Conservation (phyloP, 2,797 vertebrate species). For the Lepidocolaptes lacrymiger region DNA sequence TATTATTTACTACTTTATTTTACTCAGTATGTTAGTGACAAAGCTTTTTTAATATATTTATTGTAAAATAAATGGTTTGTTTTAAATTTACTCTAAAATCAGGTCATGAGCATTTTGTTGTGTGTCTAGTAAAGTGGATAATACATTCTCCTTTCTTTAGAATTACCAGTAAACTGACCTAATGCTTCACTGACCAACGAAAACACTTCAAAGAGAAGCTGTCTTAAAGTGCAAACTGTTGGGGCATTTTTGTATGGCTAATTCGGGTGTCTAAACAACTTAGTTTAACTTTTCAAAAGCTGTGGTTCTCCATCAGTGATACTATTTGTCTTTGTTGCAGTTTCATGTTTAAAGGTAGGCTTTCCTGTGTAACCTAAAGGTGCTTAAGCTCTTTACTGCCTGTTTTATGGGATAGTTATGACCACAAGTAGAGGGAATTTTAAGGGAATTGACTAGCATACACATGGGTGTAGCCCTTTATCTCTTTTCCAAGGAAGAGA, state of each 20-base stretch:
- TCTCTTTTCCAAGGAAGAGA: background rate
- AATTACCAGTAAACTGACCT: background rate
- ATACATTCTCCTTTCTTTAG: background rate
- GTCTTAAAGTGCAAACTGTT: background rate
- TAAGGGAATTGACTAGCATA: background rate
- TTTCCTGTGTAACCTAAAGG: background rate
- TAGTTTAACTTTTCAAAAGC: background rate
- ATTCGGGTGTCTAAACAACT: background rate
- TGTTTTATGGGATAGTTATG: background rate
- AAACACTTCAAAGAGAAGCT: background rate
- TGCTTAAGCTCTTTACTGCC: background rate
- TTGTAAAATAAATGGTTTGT: background rate
- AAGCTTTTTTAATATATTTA: background rate
- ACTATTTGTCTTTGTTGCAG: background rate
- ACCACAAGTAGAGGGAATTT: background rate
- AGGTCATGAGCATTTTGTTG: background rate
- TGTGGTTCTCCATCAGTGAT: background rate
- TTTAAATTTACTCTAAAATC: background rate
- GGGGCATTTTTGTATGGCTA: background rate
- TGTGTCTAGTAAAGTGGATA: background rate
- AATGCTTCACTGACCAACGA: background rate
- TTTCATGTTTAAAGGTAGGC: background rate
- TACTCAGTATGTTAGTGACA: background rate
- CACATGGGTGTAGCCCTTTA: background rate
- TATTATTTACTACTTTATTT: background rate